Evolutionary conservation across 2,797 vertebrate genomes (phyloP).

Genomic region (Ctenopoma multispine): DNA sequence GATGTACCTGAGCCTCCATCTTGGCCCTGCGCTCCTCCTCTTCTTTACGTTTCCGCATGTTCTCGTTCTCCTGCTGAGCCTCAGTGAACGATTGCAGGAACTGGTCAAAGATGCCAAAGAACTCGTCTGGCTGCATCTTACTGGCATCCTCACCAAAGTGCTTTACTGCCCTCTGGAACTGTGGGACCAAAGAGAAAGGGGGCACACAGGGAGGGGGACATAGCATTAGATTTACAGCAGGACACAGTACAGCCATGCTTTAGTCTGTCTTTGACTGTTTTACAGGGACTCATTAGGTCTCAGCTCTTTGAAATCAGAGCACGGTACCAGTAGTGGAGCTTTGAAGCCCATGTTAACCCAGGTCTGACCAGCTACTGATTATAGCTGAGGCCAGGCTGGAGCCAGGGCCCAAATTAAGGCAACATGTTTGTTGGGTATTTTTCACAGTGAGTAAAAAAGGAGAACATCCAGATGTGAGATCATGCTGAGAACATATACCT

Average conservation of each 20-base stretch:
- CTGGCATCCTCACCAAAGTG: conserved; percentile 94
- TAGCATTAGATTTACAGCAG: conserved; percentile 68
- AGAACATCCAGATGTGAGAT: conserved; percentile 68
- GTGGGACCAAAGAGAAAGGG: conserved; percentile 52
- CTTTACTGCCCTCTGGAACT: conserved; percentile 94
- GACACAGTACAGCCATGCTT: conserved; percentile 47
- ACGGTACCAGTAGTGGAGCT: conserved; percentile 58
- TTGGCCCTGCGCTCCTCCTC: conserved; percentile 95
- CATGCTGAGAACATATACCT: conserved; percentile 49
- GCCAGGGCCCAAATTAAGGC: conserved; percentile 71
- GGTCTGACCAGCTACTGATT: conserved; percentile 76
- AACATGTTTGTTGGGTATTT: conserved; percentile 62
- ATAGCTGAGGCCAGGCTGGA: conserved; percentile 68
- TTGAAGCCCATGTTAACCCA: conserved; percentile 72
- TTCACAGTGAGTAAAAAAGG: conserved; percentile 51
- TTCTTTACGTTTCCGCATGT: conserved; percentile 94
- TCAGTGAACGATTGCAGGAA: conserved; percentile 95
- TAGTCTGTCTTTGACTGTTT: conserved; percentile 62
- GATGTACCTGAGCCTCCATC: conserved; percentile 94
- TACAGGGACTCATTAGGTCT: conserved; percentile 70
- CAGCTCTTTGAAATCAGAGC: conserved; percentile 76
- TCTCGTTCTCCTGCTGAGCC: conserved; percentile 98
- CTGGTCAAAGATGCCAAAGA: conserved; percentile 99
- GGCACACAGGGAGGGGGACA: conserved; percentile 33
- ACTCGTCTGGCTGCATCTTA: conserved; percentile 97